phyloP scores from a whole-genome alignment of 2,888 invertebrate species.

The Pocota personata region DNA sequence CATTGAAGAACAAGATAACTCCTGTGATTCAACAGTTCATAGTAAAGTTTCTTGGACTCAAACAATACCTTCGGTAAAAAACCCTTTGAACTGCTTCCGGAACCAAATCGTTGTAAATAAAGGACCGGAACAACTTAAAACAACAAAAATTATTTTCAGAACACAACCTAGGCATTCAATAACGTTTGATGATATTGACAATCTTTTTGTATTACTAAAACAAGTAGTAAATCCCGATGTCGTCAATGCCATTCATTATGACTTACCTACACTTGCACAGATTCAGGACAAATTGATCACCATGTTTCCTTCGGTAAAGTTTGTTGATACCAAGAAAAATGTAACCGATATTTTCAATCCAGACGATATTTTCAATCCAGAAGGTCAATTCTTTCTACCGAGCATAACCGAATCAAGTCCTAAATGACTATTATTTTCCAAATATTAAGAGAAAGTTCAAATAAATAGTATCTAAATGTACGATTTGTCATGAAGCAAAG shows the following conservation, averaged over 20 bases:
- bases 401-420: conserved; percentile 29
- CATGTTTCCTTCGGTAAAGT: conserved; percentile 58
- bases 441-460: neutral
- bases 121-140: conserved; percentile 17
- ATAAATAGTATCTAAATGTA: conserved; percentile 8
- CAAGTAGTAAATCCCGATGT: conserved; percentile 34
- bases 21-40: conserved; percentile 10
- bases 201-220: conserved; percentile 9
- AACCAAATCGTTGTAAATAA: conserved; percentile 52
- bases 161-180: conserved; percentile 1
- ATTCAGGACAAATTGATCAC: conserved; percentile 21
- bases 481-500: conserved; percentile 10
- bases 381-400: conserved; percentile 48
- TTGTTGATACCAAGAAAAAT: conserved; percentile 30
- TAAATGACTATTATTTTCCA: too few relatives aligned
- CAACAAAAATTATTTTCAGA: conserved; percentile 21
- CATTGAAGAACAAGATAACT: conserved; percentile 6
- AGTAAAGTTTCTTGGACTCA: conserved; percentile 46
- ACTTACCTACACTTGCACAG: conserved; percentile 1
- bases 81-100: conserved; percentile 51
- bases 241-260: conserved; percentile 27
- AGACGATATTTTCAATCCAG: conserved; percentile 53
- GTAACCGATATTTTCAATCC: conserved; percentile 59
- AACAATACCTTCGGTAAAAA: conserved; percentile 37
- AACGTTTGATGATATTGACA: neutral